phyloP scores from a whole-genome alignment of 2,113 vertebrate genomes.

The Pseudopodoces humilis region DNA sequence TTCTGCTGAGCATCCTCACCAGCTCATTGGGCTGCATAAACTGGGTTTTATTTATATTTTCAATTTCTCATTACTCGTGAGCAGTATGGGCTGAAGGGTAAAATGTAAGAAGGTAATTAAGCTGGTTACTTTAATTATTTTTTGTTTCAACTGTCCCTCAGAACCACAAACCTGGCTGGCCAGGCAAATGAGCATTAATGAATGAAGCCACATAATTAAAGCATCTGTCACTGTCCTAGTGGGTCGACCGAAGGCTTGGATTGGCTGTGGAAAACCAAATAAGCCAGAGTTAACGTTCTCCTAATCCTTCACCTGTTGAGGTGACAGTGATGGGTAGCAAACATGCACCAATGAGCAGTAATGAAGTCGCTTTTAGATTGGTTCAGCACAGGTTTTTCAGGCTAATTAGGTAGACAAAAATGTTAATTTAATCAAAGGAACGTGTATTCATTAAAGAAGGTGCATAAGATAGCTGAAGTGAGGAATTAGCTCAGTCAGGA shows the following conservation, averaged over 20 bases:
- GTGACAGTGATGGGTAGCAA: conserved; percentile 75
- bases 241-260: conserved; percentile 42
- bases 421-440: conserved; percentile 81
- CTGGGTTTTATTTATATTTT: conserved; percentile 41
- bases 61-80: conserved; percentile 19
- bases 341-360: conserved; percentile 70
- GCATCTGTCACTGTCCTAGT: conserved; percentile 76
- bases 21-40: conserved; percentile 11
- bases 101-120: conserved; percentile 62
- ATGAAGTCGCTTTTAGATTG: conserved; percentile 72
- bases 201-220: conserved; percentile 73
- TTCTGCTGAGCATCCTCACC: background rate
- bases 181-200: conserved; percentile 63
- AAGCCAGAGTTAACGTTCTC: conserved; percentile 72
- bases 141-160: conserved; percentile 61
- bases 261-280: conserved; percentile 71
- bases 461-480: conserved; percentile 68
- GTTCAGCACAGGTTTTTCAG: conserved; percentile 73
- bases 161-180: conserved; percentile 51
- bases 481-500: conserved; percentile 72
- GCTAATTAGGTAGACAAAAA: conserved; percentile 79
- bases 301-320: conserved; percentile 63
- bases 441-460: conserved; percentile 73
- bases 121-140: conserved; percentile 68
- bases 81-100: conserved; percentile 23